Percentiles rank a stretch among this genome's conserved stretches.
These are phyloP conservation scores for Pemphredon lugubris DNA, from an alignment of 2,888 invertebrate genomes.

Conservation along the genomic window DNA sequence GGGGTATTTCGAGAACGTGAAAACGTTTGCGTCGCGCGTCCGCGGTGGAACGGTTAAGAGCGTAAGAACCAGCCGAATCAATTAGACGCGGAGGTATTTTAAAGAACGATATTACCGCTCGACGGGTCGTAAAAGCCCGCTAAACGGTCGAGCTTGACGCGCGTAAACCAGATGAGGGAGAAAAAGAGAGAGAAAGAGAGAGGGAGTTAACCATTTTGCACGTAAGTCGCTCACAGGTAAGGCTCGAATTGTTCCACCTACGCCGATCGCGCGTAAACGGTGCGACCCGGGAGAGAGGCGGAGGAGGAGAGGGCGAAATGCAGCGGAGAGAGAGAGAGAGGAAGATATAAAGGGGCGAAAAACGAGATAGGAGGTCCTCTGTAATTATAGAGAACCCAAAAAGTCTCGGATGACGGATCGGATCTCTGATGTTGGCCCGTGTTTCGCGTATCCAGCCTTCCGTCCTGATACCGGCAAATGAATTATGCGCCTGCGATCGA, in stretches of 20 bases:
- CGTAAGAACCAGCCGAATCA: not conserved
- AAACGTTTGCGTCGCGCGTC: too few relatives aligned
- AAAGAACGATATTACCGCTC: constrained; percentile 29
- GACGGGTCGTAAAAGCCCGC: constrained; percentile 39
- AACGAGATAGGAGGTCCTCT: constrained; percentile 37
- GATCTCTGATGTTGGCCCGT: constrained; percentile 18
- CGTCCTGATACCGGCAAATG: constrained; percentile 49
- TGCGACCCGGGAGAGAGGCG: not conserved
- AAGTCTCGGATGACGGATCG: constrained; percentile 42
- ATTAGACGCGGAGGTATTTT: constrained; percentile 28
- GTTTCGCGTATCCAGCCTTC: constrained; percentile 34
- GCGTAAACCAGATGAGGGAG: constrained; percentile 7
- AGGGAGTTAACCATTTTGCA: constrained; percentile 32
- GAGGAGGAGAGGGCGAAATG: constrained; percentile 5
- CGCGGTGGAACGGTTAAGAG: too few relatives aligned
- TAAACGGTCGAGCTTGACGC: constrained; percentile 20
- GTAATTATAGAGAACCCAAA: constrained; percentile 49
- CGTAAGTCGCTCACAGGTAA: constrained; percentile 44
- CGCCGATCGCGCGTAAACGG: constrained; percentile 27
- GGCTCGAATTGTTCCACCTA: constrained; percentile 55
- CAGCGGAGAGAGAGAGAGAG: constrained; percentile 20
- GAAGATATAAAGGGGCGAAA: constrained; percentile 19
- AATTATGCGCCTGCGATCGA: constrained; percentile 53
- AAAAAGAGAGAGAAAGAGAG: too few relatives aligned
- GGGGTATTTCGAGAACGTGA: too few relatives aligned